Evolutionary conservation across 2,888 invertebrate genomes (phyloP), one percentile per base, ranked within the genome.

Genomic region (Caenorhabditis sulstoni): DNA sequence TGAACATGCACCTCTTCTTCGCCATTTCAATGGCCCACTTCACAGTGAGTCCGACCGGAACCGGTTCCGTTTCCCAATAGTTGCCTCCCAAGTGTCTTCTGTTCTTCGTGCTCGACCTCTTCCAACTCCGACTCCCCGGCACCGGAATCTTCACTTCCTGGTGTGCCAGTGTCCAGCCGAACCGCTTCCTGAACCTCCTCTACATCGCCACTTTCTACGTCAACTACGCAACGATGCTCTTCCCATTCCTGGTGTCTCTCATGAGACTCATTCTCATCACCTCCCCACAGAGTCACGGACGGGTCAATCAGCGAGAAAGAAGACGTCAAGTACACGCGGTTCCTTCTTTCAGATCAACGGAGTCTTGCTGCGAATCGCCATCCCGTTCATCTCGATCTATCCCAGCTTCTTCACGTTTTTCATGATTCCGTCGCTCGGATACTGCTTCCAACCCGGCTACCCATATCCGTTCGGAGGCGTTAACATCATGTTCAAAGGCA

Each of bases 81-180:
- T 12, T 49, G 12, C 35, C 3, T 23, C 58, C 70, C 8, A 53
- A 78, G 77, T 59, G 65, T 53, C 29, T 78, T 14, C 37, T 59
- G 1, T 77, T 55, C 35, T 70, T 77, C 39, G 14, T 77, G 2
- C 29, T 22, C 8, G 77, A 77, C 45, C 61, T 47, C 45, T 9
- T 66, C 35, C 35, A 44, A n/a, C 12, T 77, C 41, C 77, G 77
- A 9, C 44, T 77, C 0, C 53, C 55, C 11, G 58, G 66, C 0
- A 55, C 70, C 16, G 64, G 77, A 29, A 8, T 66, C 11, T 70
- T 77, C 37, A 77, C 77, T 2, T 52, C 53, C 11, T 77, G 76
- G 70, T 75, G 75, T 67, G 75, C 75, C 20, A 52, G 41, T 47
- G 59, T 59, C 0, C 9, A 20, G 14, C 75, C 75, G 9, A 75